phyloP scores from a whole-genome alignment of 2,113 vertebrate species.

The Tragelaphus imberbis region DNA sequence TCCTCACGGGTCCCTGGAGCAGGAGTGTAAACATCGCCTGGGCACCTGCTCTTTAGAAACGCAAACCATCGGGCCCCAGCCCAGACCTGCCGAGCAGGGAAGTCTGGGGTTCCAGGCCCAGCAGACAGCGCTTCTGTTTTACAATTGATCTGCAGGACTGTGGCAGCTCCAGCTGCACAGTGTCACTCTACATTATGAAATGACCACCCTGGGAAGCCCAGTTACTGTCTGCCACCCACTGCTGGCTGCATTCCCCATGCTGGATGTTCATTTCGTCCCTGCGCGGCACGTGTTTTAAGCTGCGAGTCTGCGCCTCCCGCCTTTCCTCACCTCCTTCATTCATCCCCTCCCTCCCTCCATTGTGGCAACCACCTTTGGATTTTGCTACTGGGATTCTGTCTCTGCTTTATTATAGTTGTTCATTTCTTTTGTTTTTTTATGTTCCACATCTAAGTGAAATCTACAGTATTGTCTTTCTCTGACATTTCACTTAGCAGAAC shows the following conservation, averaged over 20 bases:
- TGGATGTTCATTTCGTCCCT: neutral
- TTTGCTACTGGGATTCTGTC: neutral
- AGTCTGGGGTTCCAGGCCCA: neutral
- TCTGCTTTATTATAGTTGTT: neutral
- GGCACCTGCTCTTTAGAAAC: too few relatives aligned
- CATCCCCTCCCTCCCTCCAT: neutral
- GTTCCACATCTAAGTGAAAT: neutral
- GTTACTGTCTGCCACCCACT: neutral
- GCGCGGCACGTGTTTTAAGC: neutral
- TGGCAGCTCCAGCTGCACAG: neutral
- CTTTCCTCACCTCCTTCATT: neutral
- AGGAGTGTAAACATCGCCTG: accelerated
- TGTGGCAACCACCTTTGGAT: neutral
- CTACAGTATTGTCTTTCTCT: neutral
- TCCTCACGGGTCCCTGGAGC: neutral
- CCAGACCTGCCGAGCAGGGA: neutral
- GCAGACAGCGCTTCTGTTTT: neutral
- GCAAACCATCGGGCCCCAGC: accelerated
- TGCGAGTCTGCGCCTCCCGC: neutral
- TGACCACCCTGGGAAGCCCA: accelerated
- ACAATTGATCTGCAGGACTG: neutral
- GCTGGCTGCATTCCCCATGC: neutral
- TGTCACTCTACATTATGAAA: neutral
- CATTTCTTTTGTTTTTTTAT: neutral
- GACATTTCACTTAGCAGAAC: neutral